A percentile compares a stretch with the other conserved stretches of the same genome.
Evolutionary conservation across 2,113 vertebrate species (phyloP).

Genomic region (Microcebus tavaratra): DNA sequence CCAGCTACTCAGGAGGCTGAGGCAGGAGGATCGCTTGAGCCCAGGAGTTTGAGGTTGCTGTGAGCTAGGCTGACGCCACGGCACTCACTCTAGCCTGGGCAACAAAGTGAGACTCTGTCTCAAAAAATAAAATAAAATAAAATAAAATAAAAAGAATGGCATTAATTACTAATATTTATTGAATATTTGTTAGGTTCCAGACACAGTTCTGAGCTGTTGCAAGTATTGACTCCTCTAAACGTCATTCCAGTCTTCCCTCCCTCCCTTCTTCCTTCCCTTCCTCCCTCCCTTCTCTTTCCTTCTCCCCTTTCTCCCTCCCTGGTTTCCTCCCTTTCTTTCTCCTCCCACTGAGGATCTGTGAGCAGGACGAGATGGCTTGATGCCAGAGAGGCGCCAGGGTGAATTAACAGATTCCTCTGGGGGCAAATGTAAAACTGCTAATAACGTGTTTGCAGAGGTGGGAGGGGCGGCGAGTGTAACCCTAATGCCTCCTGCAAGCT

Average conservation of each 20-base stretch:
- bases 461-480: conserved; percentile 14
- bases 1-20: no score
- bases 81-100: no score
- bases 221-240: background rate
- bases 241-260: background rate
- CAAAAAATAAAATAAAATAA: no score
- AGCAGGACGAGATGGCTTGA: background rate
- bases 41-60: no score
- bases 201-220: background rate
- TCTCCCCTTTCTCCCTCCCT: background rate
- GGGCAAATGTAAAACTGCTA: conserved; percentile 70
- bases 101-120: no score
- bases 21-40: no score
- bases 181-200: background rate
- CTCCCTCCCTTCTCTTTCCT: background rate
- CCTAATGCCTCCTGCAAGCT: conserved; percentile 18
- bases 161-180: background rate
- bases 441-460: conserved; percentile 68
- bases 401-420: conserved; percentile 53
- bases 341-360: background rate
- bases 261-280: accelerated
- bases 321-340: background rate
- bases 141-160: background rate
- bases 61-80: no score
- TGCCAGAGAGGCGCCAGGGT: conserved; percentile 41